These are phyloP conservation scores for Umimayanthus kanabou DNA, from an alignment of 92 coral and sea anemone species.

Conservation along the genomic window DNA sequence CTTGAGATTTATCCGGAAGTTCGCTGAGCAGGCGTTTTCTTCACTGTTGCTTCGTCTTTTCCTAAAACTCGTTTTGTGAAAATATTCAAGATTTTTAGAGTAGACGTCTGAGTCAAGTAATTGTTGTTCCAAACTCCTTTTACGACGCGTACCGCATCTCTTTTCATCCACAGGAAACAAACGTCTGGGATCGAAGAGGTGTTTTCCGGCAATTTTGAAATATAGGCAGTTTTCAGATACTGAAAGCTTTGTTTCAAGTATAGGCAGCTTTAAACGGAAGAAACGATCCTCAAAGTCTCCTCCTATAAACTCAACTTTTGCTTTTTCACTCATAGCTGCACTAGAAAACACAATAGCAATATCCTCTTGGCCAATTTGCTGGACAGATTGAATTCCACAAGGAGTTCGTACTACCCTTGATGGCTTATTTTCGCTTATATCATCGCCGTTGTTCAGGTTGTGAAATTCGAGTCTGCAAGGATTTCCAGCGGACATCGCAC, in stretches of 20 bases:
- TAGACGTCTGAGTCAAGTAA: slow-evolving; percentile 77
- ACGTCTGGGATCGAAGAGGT: slow-evolving; percentile 53
- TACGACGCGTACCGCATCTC: slow-evolving; percentile 75
- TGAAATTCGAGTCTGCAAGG: slow-evolving; percentile 85
- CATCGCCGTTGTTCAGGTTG: slow-evolving; percentile 45
- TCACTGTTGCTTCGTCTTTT: slow-evolving; percentile 44
- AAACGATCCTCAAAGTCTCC: slow-evolving; percentile 90
- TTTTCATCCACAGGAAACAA: slow-evolving; percentile 66
- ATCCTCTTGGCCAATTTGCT: slow-evolving; percentile 55
- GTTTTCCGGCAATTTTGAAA: slow-evolving; percentile 49
- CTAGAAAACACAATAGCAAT: slow-evolving; percentile 75
- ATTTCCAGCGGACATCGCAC: slow-evolving; percentile 66
- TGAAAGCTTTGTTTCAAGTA: slow-evolving; percentile 58
- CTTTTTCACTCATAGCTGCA: slow-evolving; percentile 74
- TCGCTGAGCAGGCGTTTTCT: background rate
- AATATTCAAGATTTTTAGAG: slow-evolving; percentile 58
- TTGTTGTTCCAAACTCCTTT: slow-evolving; percentile 60
- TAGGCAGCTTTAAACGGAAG: slow-evolving; percentile 78
- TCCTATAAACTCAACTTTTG: slow-evolving; percentile 57
- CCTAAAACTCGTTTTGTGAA: slow-evolving; percentile 33
- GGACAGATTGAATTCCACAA: slow-evolving; percentile 80
- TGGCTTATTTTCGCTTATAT: slow-evolving; percentile 44
- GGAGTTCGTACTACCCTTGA: slow-evolving; percentile 85
- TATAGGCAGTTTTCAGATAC: slow-evolving; percentile 73
- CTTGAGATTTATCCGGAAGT: background rate